These are phyloP conservation scores for Momotus momota DNA, from an alignment of 2,797 vertebrate species.

Conservation along the genomic window DNA sequence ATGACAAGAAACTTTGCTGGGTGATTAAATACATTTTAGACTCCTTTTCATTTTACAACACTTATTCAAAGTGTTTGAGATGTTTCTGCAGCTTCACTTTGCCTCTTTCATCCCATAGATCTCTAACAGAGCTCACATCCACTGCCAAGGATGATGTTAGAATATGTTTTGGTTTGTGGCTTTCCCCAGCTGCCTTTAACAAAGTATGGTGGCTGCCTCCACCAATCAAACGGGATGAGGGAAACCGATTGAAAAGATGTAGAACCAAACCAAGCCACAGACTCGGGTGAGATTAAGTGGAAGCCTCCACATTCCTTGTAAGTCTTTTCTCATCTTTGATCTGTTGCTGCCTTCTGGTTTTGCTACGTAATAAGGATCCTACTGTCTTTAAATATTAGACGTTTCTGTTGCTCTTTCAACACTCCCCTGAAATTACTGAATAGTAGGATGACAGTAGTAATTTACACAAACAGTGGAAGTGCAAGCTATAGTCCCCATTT, in stretches of 20 bases:
- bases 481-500: not conserved
- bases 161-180: not conserved
- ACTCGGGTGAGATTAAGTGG: not conserved
- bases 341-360: constrained; percentile 1
- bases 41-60: not conserved
- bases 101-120: not conserved
- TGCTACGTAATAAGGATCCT: not conserved
- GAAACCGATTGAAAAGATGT: not conserved
- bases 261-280: not conserved
- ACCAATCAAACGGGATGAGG: not conserved
- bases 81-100: not conserved
- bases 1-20: not conserved
- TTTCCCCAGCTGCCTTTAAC: not conserved
- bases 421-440: constrained; percentile 21
- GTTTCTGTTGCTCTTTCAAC: constrained; percentile 18
- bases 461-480: not conserved
- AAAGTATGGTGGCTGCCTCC: not conserved
- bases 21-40: not conserved
- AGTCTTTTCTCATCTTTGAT: constrained; percentile 28
- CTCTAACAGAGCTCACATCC: not conserved
- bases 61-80: not conserved
- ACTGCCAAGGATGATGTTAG: not conserved
- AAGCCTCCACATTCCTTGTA: not conserved
- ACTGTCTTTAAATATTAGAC: constrained; percentile 9
- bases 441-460: not conserved